A percentile compares a stretch with the other conserved stretches of the same genome.
Conservation (phyloP, 2,797 vertebrate species). For the Centroberyx gerrardi region DNA sequence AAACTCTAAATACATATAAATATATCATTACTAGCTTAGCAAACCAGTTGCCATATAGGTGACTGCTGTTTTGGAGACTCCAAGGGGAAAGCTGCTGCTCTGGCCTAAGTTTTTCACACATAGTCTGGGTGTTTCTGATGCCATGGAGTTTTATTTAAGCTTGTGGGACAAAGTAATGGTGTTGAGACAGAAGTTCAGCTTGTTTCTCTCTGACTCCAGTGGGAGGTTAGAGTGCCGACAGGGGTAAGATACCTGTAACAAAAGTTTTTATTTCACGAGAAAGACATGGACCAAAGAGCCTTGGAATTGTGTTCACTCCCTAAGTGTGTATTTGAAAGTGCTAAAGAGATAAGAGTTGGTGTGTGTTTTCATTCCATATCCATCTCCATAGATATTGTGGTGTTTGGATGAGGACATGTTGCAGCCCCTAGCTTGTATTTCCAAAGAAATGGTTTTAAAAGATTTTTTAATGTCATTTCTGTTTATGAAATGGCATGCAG, state of each 20-base stretch:
- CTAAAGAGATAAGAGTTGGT: not conserved
- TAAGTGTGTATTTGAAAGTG: conserved; percentile 8
- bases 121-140: conserved; percentile 10
- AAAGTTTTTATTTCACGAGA: conserved; percentile 10
- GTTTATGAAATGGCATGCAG: not conserved
- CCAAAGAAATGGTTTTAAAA: no score
- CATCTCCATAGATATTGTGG: not conserved
- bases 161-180: conserved; percentile 26
- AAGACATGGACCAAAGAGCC: not conserved
- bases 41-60: not conserved
- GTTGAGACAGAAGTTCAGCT: conserved; percentile 27
- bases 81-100: not conserved
- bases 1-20: not conserved
- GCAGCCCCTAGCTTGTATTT: not conserved
- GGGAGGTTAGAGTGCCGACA: conserved; percentile 15
- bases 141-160: conserved; percentile 29
- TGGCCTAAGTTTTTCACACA: not conserved
- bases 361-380: no score
- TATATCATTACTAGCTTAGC: not conserved
- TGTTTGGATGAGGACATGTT: not conserved
- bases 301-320: not conserved
- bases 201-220: not conserved
- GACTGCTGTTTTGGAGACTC: not conserved
- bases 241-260: conserved; percentile 1
- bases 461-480: not conserved